Percentiles rank a stretch among this genome's conserved stretches.
Evolutionary conservation across 1,140 invertebrate species (phyloP).

Genomic region (Gryllus bimaculatus): DNA sequence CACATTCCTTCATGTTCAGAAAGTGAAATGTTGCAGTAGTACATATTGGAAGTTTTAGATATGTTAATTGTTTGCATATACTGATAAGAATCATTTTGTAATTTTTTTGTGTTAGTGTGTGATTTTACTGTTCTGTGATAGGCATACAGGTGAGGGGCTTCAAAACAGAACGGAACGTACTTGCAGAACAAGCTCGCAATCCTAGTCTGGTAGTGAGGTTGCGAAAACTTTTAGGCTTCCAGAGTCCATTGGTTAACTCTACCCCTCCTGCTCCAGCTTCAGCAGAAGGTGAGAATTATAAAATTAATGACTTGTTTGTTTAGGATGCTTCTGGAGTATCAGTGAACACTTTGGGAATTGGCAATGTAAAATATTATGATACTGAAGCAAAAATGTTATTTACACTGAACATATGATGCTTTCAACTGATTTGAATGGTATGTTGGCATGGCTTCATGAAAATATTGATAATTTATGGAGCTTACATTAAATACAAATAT

Average conservation of each 20-base stretch:
- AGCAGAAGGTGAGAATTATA: constrained; percentile 7
- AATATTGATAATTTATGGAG: too few relatives aligned
- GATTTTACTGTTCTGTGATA: constrained; percentile 9
- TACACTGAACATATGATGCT: background rate
- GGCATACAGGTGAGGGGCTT: constrained; percentile 52
- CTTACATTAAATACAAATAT: too few relatives aligned
- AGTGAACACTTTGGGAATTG: background rate
- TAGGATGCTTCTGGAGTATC: background rate
- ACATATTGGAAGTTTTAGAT: background rate
- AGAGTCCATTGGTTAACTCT: background rate
- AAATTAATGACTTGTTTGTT: constrained; percentile 9
- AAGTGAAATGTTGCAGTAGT: background rate
- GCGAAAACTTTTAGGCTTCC: constrained; percentile 28
- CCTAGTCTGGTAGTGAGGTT: constrained; percentile 38
- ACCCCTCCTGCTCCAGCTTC: background rate
- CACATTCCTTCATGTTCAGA: background rate
- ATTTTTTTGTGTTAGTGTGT: background rate
- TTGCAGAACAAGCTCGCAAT: constrained; percentile 57
- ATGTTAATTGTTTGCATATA: background rate
- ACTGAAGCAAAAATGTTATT: background rate
- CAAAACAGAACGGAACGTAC: constrained; percentile 61
- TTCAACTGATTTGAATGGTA: too few relatives aligned
- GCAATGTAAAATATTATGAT: background rate
- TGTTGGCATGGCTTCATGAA: too few relatives aligned
- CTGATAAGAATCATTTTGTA: background rate